Evolutionary conservation across 2,113 vertebrate species (phyloP).

Genomic region (Chlorodrepanis virens): DNA sequence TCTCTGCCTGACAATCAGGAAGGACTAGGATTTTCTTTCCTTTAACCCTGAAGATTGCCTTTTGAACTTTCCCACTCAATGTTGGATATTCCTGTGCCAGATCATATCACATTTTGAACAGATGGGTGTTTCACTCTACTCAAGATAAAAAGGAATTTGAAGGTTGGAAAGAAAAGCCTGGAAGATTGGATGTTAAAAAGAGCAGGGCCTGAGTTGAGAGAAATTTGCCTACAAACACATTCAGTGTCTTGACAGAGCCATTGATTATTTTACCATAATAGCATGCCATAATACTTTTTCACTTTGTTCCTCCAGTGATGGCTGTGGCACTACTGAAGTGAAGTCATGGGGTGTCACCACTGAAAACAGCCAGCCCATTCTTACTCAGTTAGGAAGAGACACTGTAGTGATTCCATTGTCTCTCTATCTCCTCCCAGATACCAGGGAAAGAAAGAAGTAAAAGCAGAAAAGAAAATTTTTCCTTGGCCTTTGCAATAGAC

Average conservation of each 20-base stretch:
- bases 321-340: not conserved
- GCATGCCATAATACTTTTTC: not conserved
- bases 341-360: not conserved
- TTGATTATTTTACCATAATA: not conserved
- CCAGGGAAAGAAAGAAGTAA: not conserved
- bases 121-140: not conserved
- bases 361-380: not conserved
- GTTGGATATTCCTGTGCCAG: not conserved
- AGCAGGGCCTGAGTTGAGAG: not conserved
- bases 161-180: not conserved
- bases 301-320: not conserved
- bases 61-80: constrained; percentile 12
- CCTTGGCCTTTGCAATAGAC: not conserved
- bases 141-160: not conserved
- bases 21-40: not conserved
- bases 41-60: not conserved
- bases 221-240: not conserved
- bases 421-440: not conserved
- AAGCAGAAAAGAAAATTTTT: not conserved
- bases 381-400: not conserved
- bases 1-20: not conserved
- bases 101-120: not conserved
- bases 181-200: not conserved
- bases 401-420: not conserved
- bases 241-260: not conserved